Percentiles rank a stretch among this genome's conserved stretches.
Evolutionary conservation across 2,797 vertebrate genomes (phyloP).

Genomic region (Pelodytes ibericus): DNA sequence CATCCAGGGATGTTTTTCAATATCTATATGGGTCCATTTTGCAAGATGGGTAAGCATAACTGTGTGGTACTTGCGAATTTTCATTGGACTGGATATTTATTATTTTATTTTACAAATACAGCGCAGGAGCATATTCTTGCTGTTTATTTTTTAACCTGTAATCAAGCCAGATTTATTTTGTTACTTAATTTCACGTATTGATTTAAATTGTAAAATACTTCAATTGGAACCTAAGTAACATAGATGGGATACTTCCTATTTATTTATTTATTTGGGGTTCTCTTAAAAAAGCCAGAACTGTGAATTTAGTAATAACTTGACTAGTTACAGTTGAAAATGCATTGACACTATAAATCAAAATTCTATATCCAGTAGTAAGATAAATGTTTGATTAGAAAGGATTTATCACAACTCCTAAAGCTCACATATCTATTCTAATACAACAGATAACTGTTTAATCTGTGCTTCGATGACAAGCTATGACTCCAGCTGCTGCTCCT

Average conservation of each 20-base stretch:
- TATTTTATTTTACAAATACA: no score
- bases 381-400: constrained; percentile 46
- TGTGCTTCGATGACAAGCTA: constrained; percentile 46
- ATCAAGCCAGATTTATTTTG: no score
- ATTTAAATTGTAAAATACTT: no score
- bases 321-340: constrained; percentile 18
- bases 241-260: neutral
- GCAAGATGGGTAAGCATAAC: no score
- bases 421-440: constrained; percentile 42
- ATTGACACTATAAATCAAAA: constrained; percentile 46
- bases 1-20: no score
- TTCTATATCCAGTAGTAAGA: constrained; percentile 47
- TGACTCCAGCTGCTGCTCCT: constrained; percentile 47
- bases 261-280: neutral
- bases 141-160: no score
- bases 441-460: constrained; percentile 54
- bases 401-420: constrained; percentile 47
- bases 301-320: constrained; percentile 26
- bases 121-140: no score
- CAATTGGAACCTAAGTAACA: neutral
- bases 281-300: neutral
- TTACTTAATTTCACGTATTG: no score
- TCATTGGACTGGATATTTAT: no score
- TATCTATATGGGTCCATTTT: no score
- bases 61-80: no score